Base-by-base conservation (phyloP, 2,797 vertebrate species). In the Cossypha heuglini region DNA sequence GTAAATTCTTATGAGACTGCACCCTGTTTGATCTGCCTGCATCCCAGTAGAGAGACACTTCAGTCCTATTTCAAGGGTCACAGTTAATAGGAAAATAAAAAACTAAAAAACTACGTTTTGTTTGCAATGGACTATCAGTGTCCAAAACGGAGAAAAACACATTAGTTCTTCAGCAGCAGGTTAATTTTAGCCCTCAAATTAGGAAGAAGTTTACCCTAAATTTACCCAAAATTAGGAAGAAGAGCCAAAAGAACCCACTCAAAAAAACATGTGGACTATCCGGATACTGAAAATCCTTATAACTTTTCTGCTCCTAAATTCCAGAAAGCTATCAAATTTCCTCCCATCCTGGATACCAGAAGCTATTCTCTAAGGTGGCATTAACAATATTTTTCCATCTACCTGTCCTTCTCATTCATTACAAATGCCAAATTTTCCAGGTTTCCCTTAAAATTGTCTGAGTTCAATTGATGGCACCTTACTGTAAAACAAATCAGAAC, bases 241-340 rank as follows among this genome's bases (percentile, higher is more conserved):
- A 24, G 5, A 31, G 4, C 2, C 5, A 37, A 68, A 68, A 64
- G 26, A 24, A 14, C 1, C 0, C 0, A 21, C 45, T 45, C 22
- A 46, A 46, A 46, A 35, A 46, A 21, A 3, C 49, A 26, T 13
- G 10, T 20, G 5, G 4, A 4, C 18, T 62, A 45, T 19, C 8
- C 31, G 24, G 15, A 20, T 55, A 40, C 25, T 28, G 55, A 42
- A 46, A 68, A 38, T 86, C 17, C 6, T 14, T 37, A 37, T 37
- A 37, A 37, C 37, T 37, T 88, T 80, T 62, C 48, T 77, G 4
- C 5, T 77, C 19, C 7, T 46, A 58, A 46, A 73, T 63, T 91
- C 28, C 54, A 48, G 63, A 81, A 87, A 48, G 2, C 28, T 63
- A 35, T 57, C 10, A 78, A 52, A 51, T 37, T 8, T 73, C 6